A percentile compares a stretch with the other conserved stretches of the same genome.
Conservation (phyloP, 2,888 invertebrate species). For the Deroplatys truncata region DNA sequence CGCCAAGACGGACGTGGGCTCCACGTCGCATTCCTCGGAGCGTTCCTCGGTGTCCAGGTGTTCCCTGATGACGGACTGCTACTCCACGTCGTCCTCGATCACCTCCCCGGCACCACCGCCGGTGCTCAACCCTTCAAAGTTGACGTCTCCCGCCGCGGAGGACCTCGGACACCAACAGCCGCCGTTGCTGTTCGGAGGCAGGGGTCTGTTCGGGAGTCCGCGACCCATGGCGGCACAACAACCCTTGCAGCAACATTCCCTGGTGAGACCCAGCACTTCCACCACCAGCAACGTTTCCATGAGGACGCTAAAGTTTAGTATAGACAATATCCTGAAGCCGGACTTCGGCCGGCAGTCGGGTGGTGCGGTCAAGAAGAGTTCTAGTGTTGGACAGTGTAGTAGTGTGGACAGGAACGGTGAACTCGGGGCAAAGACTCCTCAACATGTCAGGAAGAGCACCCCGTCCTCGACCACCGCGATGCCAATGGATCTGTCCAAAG, state of each 20-base stretch:
- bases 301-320: constrained; percentile 67
- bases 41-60: constrained; percentile 25
- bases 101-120: neutral
- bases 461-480: constrained; percentile 19
- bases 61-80: constrained; percentile 14
- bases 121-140: neutral
- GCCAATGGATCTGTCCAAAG: constrained; percentile 32
- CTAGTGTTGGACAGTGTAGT: neutral
- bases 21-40: constrained; percentile 12
- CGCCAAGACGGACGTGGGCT: neutral
- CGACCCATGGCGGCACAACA: neutral
- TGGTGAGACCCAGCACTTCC: neutral
- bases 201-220: neutral
- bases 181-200: neutral
- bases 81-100: constrained; percentile 3
- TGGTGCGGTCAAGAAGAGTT: neutral
- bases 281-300: neutral
- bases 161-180: neutral
- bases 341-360: constrained; percentile 62
- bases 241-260: neutral
- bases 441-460: neutral
- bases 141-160: neutral
- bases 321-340: constrained; percentile 80
- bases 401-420: neutral
- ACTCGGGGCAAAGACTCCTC: neutral